A percentile compares a stretch with the other conserved stretches of the same genome.
Evolutionary conservation across 92 coral and sea anemone genomes (phyloP).

Genomic region (Heteractis magnifica): DNA sequence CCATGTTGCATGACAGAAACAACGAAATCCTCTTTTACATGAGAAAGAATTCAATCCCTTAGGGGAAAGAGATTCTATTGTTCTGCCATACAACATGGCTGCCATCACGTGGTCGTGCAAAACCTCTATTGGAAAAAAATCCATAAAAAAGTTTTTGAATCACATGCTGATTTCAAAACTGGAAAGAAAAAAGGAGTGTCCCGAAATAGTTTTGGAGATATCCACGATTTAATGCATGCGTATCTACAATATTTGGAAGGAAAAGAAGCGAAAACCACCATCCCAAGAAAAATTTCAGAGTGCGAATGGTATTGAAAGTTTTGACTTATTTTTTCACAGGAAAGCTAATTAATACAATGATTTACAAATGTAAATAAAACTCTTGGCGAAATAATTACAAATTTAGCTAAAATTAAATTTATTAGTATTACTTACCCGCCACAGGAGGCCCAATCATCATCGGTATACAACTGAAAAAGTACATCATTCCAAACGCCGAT

Average conservation of each 20-base stretch:
- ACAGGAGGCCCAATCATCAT: conserved; percentile 86
- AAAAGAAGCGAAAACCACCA: background rate
- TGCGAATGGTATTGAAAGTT: background rate
- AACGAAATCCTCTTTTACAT: too few species aligned
- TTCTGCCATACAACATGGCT: too few species aligned
- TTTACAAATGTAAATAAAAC: background rate
- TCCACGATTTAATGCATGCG: background rate
- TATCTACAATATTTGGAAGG: background rate
- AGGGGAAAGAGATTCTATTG: too few species aligned
- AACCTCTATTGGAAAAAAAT: too few species aligned
- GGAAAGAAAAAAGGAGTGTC: background rate
- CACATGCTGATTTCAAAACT: too few species aligned
- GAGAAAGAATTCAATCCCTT: too few species aligned
- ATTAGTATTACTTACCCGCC: conserved; percentile 47
- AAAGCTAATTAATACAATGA: too few species aligned
- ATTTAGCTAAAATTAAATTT: background rate
- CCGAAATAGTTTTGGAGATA: background rate
- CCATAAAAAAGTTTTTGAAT: too few species aligned
- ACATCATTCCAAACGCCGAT: conserved; percentile 72
- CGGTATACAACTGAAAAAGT: conserved; percentile 59
- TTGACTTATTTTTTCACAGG: background rate
- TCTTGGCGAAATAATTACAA: background rate
- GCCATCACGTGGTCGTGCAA: too few species aligned
- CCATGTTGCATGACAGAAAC: too few species aligned
- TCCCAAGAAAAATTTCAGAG: background rate